Base-by-base conservation (phyloP, 2,113 vertebrate genomes). In the Cynopterus brachyotis region DNA sequence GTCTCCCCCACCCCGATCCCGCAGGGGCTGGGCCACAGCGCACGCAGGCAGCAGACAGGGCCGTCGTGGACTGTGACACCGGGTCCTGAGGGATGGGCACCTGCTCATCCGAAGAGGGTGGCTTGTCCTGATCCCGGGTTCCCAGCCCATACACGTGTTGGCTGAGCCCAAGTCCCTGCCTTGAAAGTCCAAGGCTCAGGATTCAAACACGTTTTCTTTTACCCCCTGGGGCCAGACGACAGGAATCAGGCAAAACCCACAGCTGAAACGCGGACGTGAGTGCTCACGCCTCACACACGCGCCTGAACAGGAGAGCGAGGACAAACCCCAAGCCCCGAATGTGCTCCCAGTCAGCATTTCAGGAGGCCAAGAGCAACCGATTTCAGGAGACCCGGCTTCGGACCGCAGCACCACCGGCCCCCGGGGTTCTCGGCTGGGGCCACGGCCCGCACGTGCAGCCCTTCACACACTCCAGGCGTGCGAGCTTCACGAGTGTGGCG, bases 41-140 rank as follows among this genome's bases (percentile, higher is more conserved):
- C 20, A 62, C 16, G 19, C 12, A 0, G 4, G 0, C 3, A 35
- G 78, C 59, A 19, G 1, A 10, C 1, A 10, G 32, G 13, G 2
- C 9, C 0, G 1, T 7, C 4, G 0, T 1, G 7, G 75, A 0
- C 20, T 22, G 59, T 28, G 3, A 3, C 4, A 1, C 20, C 45
- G 0, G 5, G 50, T 0, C 3, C 26, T 0, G 3, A 40, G 8
- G 28, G 42, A 24, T 1, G 28, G 2, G 11, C 5, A 1, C 20
- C 3, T 57, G 60, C 53, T 28, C 0, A 0, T 28, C n/a, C 3
- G 37, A 89, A 37, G 47, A 64, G 7, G 24, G 28, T 0, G 12
- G 76, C 72, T 42, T 55, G 32, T 28, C 79, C 60, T 4, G 37
- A 42, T 11, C 20, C 50, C 0, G 2, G 45, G 45, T 26, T 81